phyloP scores from a whole-genome alignment of 2,888 invertebrate species.

The Phaedon cochleariae region DNA sequence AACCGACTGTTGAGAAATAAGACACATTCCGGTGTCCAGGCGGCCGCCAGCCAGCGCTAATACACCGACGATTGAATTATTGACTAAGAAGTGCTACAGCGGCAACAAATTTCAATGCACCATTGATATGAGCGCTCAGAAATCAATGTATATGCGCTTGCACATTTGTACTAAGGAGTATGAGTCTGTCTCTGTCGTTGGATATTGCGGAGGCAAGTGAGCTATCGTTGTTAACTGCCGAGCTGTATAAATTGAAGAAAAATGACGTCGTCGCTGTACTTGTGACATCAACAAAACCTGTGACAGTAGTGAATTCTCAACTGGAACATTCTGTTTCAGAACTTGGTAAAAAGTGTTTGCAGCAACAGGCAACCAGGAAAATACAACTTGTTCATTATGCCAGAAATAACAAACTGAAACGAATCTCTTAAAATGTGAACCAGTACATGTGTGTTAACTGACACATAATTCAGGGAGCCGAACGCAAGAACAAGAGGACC shows the following conservation, averaged over 20 bases:
- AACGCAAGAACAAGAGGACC: not conserved
- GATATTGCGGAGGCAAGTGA: not conserved
- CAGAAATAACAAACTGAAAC: not conserved
- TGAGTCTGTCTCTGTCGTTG: too few relatives aligned
- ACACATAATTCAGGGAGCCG: not conserved
- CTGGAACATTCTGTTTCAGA: constrained; percentile 5
- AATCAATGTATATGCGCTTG: too few relatives aligned
- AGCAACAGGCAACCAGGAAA: not conserved
- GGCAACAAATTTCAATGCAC: too few relatives aligned
- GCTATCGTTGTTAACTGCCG: not conserved
- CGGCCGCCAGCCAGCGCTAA: too few relatives aligned
- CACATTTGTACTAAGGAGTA: too few relatives aligned
- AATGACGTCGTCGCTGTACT: constrained; percentile 1
- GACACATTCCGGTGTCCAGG: too few relatives aligned
- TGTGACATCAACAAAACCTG: not conserved
- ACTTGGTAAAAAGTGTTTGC: not conserved
- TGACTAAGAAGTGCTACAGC: too few relatives aligned
- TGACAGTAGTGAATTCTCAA: not conserved
- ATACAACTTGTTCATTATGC: not conserved
- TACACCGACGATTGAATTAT: too few relatives aligned
- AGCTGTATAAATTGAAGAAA: constrained; percentile 2
- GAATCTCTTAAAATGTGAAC: constrained; percentile 6
- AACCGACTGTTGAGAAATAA: too few relatives aligned
- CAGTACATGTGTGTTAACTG: constrained; percentile 1
- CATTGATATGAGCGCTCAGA: too few relatives aligned